Base-by-base conservation (phyloP, 2,888 invertebrate genomes). In the Boloria euphrosyne region DNA sequence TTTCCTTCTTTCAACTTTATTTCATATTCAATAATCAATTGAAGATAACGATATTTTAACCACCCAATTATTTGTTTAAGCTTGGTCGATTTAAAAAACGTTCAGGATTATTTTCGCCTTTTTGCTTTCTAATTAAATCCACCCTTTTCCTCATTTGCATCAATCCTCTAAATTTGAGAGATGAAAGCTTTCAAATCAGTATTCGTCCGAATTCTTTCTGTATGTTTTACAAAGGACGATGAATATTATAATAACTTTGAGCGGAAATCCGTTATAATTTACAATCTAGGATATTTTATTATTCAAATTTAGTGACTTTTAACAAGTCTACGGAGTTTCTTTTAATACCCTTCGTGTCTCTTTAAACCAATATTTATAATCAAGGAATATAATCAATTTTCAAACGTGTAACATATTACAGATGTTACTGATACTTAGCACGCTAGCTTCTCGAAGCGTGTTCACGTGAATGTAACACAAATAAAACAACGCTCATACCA, bases 401-500 rank as follows among this genome's bases (percentile, higher is more conserved):
- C 13, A 51, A 1, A 52, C 27, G 2, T 51, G 27, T 14, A 18
- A 13, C 22, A 51, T 54, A 55, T 43, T 6, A 22, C n/a, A 58
- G 50, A 43, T 43, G 50, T 38, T 60, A 59, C 64, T 16, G 13
- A 31, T 46, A 59, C 46, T 65, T 46, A 44, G 17, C 31, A 65
- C 58, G 27, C 43, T 50, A 57, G 52, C 52, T 60, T 59, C 16
- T 47, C 47, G 52, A 69, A 69, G 38, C 53, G 60, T 16, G 57
- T 38, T 62, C 53, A 59, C 57, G 57, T 58, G 60, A 71, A 68
- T 62, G 66, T 67, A 44, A 68, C 18, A 60, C 67, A 68, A 71
- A 68, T 69, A 68, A 65, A 67, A 72, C 67, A 70, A 59, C 59
- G 62, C 60, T 63, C 63, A 69, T 69, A 69, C 59, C 69, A 71